A percentile compares a stretch with the other conserved stretches of the same genome.
Conservation (phyloP, 64 coral and sea anemone genomes). For the Actinia equina region DNA sequence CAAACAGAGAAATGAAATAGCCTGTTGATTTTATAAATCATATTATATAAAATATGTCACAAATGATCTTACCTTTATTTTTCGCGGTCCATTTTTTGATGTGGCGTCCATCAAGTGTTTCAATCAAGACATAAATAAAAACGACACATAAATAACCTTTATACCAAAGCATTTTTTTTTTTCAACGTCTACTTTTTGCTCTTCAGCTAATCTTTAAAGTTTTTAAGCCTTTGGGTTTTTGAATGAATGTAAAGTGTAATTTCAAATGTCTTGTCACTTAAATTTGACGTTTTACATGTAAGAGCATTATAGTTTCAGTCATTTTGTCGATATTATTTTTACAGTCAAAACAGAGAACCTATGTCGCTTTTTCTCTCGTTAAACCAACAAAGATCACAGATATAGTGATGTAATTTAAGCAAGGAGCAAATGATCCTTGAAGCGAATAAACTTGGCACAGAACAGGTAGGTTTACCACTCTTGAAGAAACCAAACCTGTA, state of each 20-base stretch:
- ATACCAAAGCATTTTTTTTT: not conserved
- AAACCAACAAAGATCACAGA: not conserved
- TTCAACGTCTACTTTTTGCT: not conserved
- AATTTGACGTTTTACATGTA: not conserved
- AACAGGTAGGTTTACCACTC: not conserved
- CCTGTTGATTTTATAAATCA: too few relatives aligned
- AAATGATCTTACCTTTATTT: slow-evolving; percentile 19
- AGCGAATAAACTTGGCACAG: not conserved
- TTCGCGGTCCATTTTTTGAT: not conserved
- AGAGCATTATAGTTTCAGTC: not conserved
- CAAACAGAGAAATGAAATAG: too few relatives aligned
- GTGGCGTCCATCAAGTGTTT: not conserved
- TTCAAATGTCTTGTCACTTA: not conserved
- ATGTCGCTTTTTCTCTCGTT: not conserved
- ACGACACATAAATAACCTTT: not conserved
- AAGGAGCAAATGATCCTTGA: not conserved
- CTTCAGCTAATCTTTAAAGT: not conserved
- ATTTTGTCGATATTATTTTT: not conserved
- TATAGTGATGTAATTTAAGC: not conserved
- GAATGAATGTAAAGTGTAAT: not conserved
- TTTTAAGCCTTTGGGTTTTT: not conserved
- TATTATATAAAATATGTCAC: not conserved
- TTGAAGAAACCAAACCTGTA: not conserved
- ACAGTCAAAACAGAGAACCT: not conserved
- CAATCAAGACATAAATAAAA: not conserved